Base-by-base conservation (phyloP, 2,888 invertebrate species). In the Lycia hirtaria region DNA sequence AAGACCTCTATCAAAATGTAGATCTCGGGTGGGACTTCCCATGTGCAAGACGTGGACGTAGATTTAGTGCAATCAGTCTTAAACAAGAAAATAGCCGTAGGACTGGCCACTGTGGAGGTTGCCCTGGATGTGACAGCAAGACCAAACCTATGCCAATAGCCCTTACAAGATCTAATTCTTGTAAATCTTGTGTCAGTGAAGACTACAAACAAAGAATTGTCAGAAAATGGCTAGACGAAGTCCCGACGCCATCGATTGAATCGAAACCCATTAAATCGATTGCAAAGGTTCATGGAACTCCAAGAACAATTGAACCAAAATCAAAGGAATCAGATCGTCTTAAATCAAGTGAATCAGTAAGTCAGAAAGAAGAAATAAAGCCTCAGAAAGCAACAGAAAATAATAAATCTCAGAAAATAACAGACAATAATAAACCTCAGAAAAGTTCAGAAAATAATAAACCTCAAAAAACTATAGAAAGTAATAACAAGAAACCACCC, bases 191-290 rank as follows among this genome's bases (percentile, higher is more conserved):
- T 73, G 86, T 93, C 1, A 88, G 91, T 58, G 92, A 93, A 54
- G 95, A 96, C 60, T 95, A 94, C 68, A 96, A 96, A 72, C 95
- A 96, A 62, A 93, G 92, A 70, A 96, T 95, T 73, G 96, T 96
- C n/a, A 93, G 95, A 62, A 95, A 95, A 83, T 96, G 96, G 96
- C 79, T 96, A 47, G 95, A 96, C 71, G 94, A 95, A 71, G 95
- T 96, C 5, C 95, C 95, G 2, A 68, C 80, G 26, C 83, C 83
- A 14, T 68, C 74, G 12, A 52, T 72, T 5, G 60, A 74, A 5
- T 65, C 75, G 10, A 82, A 75, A 63, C 76, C 82, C 0, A 55
- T 76, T 0, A 89, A 91, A 64, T 87, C 88, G 3, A 69, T 89
- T 4, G 85, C 87, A n/a, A 92, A 91, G 65, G 82, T 90, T 0